Conservation (phyloP, 2,113 vertebrate genomes). For the Lagopus leucura region DNA sequence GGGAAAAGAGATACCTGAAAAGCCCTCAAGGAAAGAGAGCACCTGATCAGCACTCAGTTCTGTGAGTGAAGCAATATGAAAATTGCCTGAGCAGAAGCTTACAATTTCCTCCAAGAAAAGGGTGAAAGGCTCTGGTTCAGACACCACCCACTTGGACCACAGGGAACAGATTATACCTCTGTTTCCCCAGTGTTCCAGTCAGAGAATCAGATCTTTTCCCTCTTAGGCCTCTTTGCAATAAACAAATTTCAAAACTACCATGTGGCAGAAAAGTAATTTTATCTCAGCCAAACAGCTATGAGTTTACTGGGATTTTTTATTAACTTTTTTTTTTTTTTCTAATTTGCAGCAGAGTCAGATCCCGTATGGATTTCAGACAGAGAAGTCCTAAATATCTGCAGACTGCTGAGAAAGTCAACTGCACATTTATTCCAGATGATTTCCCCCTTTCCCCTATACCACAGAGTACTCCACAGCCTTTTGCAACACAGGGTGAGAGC, state of each 20-base stretch:
- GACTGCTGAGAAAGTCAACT: background rate
- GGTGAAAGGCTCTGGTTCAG: background rate
- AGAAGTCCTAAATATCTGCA: background rate
- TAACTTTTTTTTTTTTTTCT: background rate
- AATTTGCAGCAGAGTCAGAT: background rate
- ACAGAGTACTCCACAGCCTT: background rate
- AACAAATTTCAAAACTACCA: background rate
- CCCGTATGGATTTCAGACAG: background rate
- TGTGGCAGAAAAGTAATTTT: background rate
- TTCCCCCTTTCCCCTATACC: slow-evolving; percentile 17
- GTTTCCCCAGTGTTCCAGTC: background rate
- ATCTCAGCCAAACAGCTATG: background rate
- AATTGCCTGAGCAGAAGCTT: background rate
- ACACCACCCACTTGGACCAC: background rate
- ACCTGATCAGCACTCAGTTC: background rate
- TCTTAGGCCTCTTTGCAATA: background rate
- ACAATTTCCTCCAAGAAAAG: background rate
- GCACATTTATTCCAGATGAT: background rate
- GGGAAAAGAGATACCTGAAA: background rate
- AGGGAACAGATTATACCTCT: background rate
- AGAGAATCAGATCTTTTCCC: background rate
- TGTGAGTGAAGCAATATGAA: background rate
- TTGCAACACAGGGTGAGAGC: background rate
- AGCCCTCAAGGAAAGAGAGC: background rate
- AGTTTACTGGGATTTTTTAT: background rate